A percentile compares a stretch with the other conserved stretches of the same genome.
These are phyloP conservation scores for Knipowitschia caucasica DNA, from an alignment of 2,797 vertebrate genomes.

Conservation along the genomic window DNA sequence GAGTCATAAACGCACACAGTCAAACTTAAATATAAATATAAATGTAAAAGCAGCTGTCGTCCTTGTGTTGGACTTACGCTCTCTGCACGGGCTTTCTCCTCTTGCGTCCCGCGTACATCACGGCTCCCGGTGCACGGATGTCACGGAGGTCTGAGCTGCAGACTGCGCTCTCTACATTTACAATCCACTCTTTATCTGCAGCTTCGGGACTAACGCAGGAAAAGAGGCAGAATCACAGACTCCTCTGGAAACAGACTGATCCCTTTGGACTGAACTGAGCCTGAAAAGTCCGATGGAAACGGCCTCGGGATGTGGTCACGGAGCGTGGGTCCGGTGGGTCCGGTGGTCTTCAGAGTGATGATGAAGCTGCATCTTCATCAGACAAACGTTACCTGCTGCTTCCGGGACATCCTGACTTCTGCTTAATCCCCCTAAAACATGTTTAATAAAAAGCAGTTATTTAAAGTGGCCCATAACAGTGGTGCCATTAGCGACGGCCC, in stretches of 20 bases:
- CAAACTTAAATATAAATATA: background rate
- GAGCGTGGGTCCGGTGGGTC: background rate
- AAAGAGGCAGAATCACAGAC: background rate
- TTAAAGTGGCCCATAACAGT: constrained; percentile 30
- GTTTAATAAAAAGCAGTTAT: constrained; percentile 4
- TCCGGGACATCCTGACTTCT: background rate
- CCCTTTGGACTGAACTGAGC: background rate
- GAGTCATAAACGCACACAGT: no score
- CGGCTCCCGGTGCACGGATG: constrained; percentile 38
- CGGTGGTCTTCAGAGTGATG: constrained; percentile 1
- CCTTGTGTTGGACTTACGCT: constrained; percentile 61
- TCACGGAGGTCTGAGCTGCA: constrained; percentile 14
- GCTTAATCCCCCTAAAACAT: background rate
- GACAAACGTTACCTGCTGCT: background rate
- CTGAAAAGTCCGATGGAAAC: background rate
- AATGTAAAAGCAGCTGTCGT: background rate
- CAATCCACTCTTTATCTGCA: constrained; percentile 6
- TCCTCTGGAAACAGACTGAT: background rate
- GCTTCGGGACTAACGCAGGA: background rate
- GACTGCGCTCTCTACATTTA: constrained; percentile 40
- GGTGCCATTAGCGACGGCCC: constrained; percentile 31
- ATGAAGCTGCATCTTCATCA: constrained; percentile 27
- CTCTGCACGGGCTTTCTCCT: constrained; percentile 77
- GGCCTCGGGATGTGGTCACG: background rate
- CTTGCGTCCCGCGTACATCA: constrained; percentile 76